Conservation (phyloP, 2,888 invertebrate species). For the Belgica antarctica region DNA sequence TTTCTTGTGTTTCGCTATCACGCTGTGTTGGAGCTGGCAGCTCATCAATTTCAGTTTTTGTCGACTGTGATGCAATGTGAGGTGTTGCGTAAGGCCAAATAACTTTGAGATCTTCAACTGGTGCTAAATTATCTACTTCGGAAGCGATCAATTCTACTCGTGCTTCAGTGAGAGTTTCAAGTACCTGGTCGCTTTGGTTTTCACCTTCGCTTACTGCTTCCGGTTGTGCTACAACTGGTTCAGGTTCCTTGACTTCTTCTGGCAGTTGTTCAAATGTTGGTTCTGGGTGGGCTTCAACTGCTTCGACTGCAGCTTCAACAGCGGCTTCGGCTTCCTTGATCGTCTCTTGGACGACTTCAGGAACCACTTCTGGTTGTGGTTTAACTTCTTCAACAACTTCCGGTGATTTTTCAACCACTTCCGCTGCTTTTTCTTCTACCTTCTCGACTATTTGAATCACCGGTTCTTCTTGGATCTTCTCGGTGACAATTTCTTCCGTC, state of each 20-base stretch:
- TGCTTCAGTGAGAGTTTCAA: slow-evolving; percentile 53
- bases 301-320: slow-evolving; percentile 42
- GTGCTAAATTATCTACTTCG: slow-evolving; percentile 33
- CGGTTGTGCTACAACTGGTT: slow-evolving; percentile 49
- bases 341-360: slow-evolving; percentile 47
- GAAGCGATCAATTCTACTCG: slow-evolving; percentile 53
- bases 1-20: slow-evolving; percentile 45
- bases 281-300: slow-evolving; percentile 40
- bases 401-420: slow-evolving; percentile 47
- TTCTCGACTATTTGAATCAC: slow-evolving; percentile 45
- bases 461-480: slow-evolving; percentile 47
- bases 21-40: slow-evolving; percentile 44
- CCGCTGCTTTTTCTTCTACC: slow-evolving; percentile 45
- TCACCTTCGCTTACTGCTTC: slow-evolving; percentile 54
- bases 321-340: slow-evolving; percentile 50
- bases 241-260: slow-evolving; percentile 52
- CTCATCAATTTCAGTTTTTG: slow-evolving; percentile 44
- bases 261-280: slow-evolving; percentile 32
- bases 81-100: slow-evolving; percentile 53
- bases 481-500: slow-evolving; percentile 35
- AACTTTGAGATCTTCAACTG: slow-evolving; percentile 50
- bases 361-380: slow-evolving; percentile 42
- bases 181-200: slow-evolving; percentile 50
- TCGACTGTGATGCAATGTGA: slow-evolving; percentile 48
- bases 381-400: slow-evolving; percentile 48